Conservation (phyloP, 2,888 invertebrate species). For the Aphelenchoides bicaudatus region DNA sequence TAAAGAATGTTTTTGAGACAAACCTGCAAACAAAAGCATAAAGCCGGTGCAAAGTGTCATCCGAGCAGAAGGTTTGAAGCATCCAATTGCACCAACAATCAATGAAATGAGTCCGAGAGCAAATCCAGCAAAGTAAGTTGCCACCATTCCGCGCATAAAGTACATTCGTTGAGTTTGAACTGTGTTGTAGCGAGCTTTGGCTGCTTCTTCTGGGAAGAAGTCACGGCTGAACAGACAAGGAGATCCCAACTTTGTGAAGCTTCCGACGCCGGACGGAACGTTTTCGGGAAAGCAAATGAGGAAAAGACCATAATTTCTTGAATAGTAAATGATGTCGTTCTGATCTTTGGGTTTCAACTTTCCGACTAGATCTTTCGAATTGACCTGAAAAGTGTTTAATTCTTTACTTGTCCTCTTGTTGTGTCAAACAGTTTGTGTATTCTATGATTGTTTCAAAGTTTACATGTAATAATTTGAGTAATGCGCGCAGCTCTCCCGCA, state of each 20-base stretch:
- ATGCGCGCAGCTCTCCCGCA: no score
- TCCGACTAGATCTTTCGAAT: conserved; percentile 45
- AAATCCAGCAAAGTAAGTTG: conserved; percentile 86
- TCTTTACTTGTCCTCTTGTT: no score
- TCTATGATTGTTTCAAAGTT: no score
- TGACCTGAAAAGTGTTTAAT: conserved; percentile 43
- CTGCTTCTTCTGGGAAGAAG: conserved; percentile 42
- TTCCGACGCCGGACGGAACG: conserved; percentile 67
- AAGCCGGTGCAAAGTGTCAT: conserved; percentile 90
- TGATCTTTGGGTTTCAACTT: conserved; percentile 51
- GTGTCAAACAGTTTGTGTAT: no score
- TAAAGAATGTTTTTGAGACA: conserved; percentile 62
- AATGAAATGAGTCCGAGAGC: conserved; percentile 85
- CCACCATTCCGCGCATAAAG: conserved; percentile 87
- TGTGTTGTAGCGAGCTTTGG: conserved; percentile 35
- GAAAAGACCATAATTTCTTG: conserved; percentile 87
- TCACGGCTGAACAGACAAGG: conserved; percentile 47
- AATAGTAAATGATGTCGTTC: conserved; percentile 79
- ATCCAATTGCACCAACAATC: conserved; percentile 91
- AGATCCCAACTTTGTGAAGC: conserved; percentile 44
- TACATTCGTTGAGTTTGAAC: conserved; percentile 40
- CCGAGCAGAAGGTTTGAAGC: conserved; percentile 89
- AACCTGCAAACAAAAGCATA: conserved; percentile 80
- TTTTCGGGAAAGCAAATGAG: conserved; percentile 89
- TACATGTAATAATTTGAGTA: no score